Evolutionary conservation across 1,140 invertebrate species (phyloP), one percentile per base, ranked within the genome.

Genomic region (Drosophila bifasciata): DNA sequence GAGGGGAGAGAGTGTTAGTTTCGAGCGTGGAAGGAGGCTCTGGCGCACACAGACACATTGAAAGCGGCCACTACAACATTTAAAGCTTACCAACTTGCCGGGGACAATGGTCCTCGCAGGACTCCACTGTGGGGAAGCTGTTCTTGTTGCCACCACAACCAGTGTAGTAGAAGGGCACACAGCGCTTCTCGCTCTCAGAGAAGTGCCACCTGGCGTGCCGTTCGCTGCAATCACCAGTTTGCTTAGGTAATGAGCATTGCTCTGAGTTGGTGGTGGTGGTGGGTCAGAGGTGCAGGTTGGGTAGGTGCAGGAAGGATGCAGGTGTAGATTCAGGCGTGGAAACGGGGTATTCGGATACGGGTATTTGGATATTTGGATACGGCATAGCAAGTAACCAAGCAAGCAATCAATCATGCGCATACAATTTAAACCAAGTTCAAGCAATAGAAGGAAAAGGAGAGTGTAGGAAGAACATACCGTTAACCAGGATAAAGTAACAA

Each of bases 111-210:
- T 93, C 91, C 83, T 96, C 95, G 92, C 98, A 99, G 91, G 94
- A 94, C 68, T 95, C 94, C 91, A 95, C 93, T 89, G 93, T 94
- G 43, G 93, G 93, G 94, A 97, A 99, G 89, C 95, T 95, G 93
- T 98, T 98, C 84, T 93, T 94, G 93, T 98, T 99, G 67, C 97
- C 97, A 76, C 95, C 95, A 93, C 97, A 98, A 70, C 98, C 98
- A 62, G 95, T 95, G 93, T 97, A 99, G 94, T 98, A 98, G 94
- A 99, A 99, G 45, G 97, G 97, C 93, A 96, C 94, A 94, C 98
- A 99, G 58, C 96, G 94, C 91, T 97, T 96, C 91, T 97, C 95
- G 28, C 93, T 93, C 45, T 93, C 93, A 91, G 98, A 96, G 93
- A 97, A 99, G 92, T 96, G 96, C 97, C 97, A 99, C 75, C 94